A percentile compares a stretch with the other conserved stretches of the same genome.
phyloP scores from a whole-genome alignment of 2,888 invertebrate genomes.

The Laspeyria flexula region DNA sequence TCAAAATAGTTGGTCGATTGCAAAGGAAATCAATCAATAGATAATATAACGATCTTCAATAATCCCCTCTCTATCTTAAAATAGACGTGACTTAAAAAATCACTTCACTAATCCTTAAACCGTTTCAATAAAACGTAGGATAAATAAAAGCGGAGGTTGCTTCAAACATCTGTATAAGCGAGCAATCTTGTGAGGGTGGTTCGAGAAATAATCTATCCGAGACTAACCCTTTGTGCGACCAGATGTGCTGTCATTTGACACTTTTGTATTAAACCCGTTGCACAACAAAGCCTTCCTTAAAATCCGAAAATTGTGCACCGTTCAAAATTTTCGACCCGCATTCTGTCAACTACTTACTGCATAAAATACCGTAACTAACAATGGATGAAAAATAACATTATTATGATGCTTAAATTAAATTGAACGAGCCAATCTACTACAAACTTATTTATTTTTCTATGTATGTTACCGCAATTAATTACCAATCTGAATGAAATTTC shows the following conservation, averaged over 20 bases:
- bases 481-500: not conserved
- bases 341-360: constrained; percentile 69
- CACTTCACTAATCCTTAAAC: constrained; percentile 53
- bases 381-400: constrained; percentile 38
- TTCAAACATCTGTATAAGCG: constrained; percentile 82
- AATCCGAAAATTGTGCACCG: constrained; percentile 84
- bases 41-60: not conserved
- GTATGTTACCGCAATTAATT: too few species aligned
- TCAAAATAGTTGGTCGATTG: not conserved
- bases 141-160: constrained; percentile 50
- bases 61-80: constrained; percentile 11
- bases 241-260: constrained; percentile 87
- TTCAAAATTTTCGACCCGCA: constrained; percentile 81
- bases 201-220: constrained; percentile 84
- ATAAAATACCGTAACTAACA: constrained; percentile 51
- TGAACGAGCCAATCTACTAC: too few species aligned
- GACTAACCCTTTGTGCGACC: constrained; percentile 83
- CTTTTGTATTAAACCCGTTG: constrained; percentile 86
- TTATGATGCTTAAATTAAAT: not conserved
- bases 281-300: constrained; percentile 85
- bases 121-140: constrained; percentile 54
- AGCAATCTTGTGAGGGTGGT: constrained; percentile 83
- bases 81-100: constrained; percentile 23
- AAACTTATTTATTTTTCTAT: too few species aligned
- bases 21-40: not conserved